These are phyloP conservation scores for Seladonia tumulorum DNA, from an alignment of 2,888 invertebrate genomes.

Conservation along the genomic window DNA sequence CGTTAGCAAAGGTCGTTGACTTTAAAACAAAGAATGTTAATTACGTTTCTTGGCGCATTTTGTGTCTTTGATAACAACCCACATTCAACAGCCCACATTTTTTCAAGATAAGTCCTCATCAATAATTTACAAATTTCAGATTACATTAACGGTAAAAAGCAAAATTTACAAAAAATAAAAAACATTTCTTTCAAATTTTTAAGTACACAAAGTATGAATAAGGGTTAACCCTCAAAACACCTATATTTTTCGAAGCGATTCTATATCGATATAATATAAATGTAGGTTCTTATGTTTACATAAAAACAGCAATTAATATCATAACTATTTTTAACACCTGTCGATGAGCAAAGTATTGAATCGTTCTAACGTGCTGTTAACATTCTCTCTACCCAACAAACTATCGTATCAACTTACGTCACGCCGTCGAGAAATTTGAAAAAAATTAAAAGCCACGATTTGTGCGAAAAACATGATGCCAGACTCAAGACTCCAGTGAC, in stretches of 20 bases:
- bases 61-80: background rate
- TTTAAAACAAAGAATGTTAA: too few species aligned
- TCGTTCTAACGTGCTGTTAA: too few species aligned
- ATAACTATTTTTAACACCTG: background rate
- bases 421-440: constrained; percentile 81
- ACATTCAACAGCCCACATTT: background rate
- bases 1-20: too few species aligned
- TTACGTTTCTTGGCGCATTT: too few species aligned
- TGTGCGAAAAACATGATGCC: constrained; percentile 78
- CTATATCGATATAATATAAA: background rate
- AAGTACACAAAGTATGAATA: background rate
- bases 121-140: background rate
- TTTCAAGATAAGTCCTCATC: background rate
- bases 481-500: constrained; percentile 76
- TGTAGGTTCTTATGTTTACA: background rate
- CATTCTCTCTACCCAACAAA: background rate
- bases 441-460: constrained; percentile 79
- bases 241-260: background rate
- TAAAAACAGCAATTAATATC: background rate
- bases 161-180: background rate
- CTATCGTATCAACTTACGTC: constrained; percentile 75
- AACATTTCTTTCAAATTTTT: background rate
- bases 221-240: background rate
- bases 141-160: background rate
- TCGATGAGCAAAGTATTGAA: background rate